phyloP scores from a whole-genome alignment of 2,888 invertebrate genomes.

The Antitype chi region DNA sequence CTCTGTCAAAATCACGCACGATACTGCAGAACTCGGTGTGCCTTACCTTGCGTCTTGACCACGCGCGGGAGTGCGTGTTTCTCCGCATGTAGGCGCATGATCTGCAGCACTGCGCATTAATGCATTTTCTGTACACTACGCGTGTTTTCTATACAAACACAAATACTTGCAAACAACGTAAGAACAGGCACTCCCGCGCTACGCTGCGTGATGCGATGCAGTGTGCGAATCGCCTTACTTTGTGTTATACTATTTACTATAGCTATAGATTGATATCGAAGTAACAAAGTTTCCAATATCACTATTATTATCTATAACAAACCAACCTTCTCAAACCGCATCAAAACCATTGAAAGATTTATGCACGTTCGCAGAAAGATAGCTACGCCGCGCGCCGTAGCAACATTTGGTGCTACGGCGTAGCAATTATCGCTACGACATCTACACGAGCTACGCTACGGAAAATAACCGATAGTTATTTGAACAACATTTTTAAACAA shows the following conservation, averaged over 20 bases:
- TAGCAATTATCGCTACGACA: slow-evolving; percentile 31
- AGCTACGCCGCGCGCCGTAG: slow-evolving; percentile 38
- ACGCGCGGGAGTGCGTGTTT: too few relatives aligned
- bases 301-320: background rate
- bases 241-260: background rate
- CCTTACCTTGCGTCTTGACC: too few relatives aligned
- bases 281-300: background rate
- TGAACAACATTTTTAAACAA: slow-evolving; percentile 1
- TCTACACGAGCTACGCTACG: background rate
- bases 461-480: background rate
- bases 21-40: too few relatives aligned
- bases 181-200: too few relatives aligned
- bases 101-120: too few relatives aligned
- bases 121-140: too few relatives aligned
- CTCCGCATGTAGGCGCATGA: too few relatives aligned
- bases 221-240: too few relatives aligned
- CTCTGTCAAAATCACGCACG: too few relatives aligned
- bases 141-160: too few relatives aligned
- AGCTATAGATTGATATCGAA: background rate
- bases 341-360: background rate
- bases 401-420: slow-evolving; percentile 25
- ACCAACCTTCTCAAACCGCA: background rate
- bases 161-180: too few relatives aligned
- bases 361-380: background rate
- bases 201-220: too few relatives aligned